Base-by-base conservation (phyloP, 2,888 invertebrate species). In the Oscheius sp. region DNA sequence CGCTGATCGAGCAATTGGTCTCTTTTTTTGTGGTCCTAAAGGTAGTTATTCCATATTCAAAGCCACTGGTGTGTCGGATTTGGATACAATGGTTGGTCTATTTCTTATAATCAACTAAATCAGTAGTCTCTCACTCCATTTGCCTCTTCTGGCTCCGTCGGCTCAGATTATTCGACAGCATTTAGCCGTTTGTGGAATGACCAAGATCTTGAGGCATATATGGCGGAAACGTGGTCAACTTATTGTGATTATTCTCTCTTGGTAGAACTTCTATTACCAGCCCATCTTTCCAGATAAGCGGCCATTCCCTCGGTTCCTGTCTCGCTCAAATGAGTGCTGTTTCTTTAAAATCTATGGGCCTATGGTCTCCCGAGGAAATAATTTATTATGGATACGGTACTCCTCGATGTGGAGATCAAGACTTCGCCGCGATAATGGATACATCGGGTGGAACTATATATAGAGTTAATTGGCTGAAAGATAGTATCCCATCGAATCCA, bases 321-420 rank as follows among this genome's bases (percentile, higher is more conserved):
- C 24, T 59, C 20, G 59, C 59, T 3, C 59, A 59, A 26, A 59
- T 59, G 59, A 26, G 41, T 41, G 59, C 41, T 28, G 59, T 59
- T 36, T 14, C 17, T n/a, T 3, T 36, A 1, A 20, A 36, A 4
- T 20, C 33, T 6, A 14, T 17, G 38, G 26, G 41, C n/a, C 41
- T 59, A 2, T 59, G 59, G 59, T 8, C 26, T 6, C 9, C 26
- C 8, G 14, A 26, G 5, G 26, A 14, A 3, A 41, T 59, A 9
- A 44, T 59, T 30, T 59, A 59, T 24, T 59, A 59, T 36, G 59
- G 59, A 22, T 59, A 59, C 12, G 59, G 59, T 4, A 59, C 59
- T 20, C 59, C 59, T n/a, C 17, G 59, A 59, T 59, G 59, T 59
- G 59, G 59, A 41, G 24, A 47, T 36, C 30, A 59, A 44, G 36